Percentiles rank a stretch among this genome's conserved stretches.
Conservation (phyloP, 2,113 vertebrate species). For the Semicossyphus pulcher region DNA sequence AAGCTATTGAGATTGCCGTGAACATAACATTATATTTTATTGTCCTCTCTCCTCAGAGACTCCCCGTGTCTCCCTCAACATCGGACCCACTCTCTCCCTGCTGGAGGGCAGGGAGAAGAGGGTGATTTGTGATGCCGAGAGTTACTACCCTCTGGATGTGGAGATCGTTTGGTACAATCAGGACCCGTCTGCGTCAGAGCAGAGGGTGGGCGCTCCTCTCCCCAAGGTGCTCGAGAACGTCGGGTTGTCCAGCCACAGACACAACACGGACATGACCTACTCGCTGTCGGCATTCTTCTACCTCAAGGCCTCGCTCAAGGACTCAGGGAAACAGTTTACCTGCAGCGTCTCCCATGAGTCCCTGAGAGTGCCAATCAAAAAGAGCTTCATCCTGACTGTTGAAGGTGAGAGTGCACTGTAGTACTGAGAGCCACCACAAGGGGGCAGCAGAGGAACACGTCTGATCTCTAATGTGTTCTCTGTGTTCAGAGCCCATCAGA, state of each 20-base stretch:
- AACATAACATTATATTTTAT: too few relatives aligned
- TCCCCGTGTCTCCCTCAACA: slow-evolving; percentile 76
- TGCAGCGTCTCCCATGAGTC: slow-evolving; percentile 83
- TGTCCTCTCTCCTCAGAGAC: slow-evolving; percentile 74
- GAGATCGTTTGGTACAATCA: slow-evolving; percentile 75
- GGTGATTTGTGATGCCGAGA: slow-evolving; percentile 73
- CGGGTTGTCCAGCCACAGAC: slow-evolving; percentile 79
- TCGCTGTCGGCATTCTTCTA: slow-evolving; percentile 81
- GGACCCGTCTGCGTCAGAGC: slow-evolving; percentile 22
- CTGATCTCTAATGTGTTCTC: slow-evolving; percentile 8
- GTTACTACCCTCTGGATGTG: slow-evolving; percentile 83
- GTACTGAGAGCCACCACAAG: slow-evolving; percentile 33
- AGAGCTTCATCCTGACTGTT: slow-evolving; percentile 78
- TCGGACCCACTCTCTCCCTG: slow-evolving; percentile 60
- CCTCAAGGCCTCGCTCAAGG: slow-evolving; percentile 64
- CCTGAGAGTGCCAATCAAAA: slow-evolving; percentile 77
- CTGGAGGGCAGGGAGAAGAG: slow-evolving; percentile 74
- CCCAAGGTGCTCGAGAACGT: slow-evolving; percentile 74
- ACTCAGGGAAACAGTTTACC: slow-evolving; percentile 70
- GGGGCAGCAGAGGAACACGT: slow-evolving; percentile 42
- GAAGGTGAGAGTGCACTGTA: slow-evolving; percentile 58
- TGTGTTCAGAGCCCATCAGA: slow-evolving; percentile 64
- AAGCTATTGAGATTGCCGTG: too few relatives aligned
- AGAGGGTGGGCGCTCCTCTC: slow-evolving; percentile 50
- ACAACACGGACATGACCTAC: slow-evolving; percentile 80